Evolutionary conservation across 2,113 vertebrate species (phyloP), one percentile per base, ranked within the genome.

Genomic region (Argyrosomus japonicus): DNA sequence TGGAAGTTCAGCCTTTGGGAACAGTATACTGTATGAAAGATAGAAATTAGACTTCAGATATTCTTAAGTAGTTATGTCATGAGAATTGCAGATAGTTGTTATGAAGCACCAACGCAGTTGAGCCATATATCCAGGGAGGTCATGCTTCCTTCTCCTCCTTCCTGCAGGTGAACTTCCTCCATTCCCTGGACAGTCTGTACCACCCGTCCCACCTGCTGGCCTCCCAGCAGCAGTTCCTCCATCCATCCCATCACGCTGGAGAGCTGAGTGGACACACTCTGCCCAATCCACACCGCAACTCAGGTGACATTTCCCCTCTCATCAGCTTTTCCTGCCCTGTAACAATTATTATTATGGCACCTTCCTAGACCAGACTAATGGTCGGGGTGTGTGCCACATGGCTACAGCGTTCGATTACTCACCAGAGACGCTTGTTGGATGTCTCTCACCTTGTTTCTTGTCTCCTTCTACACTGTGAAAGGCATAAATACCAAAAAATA

Each of bases 141-240:
- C 36, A 70, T 17, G 25, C 40, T 51, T 62, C 27, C 32, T 29
- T 75, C 32, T 29, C 67, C 19, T 62, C 17, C 50, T 17, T 15
- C 29, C 43, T 45, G 45, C 87, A 99, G 98, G 96, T 99, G 69
- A 99, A 97, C 7, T 97, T 99, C 80, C 94, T 99, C 83, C 98
- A 99, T 87, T 97, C 96, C 75, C 89, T 97, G 93, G 97, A 98
- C 87, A 95, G 86, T 45, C 95, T 94, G 50, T 96, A 95, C 88
- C 97, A 99, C 82, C 98, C 98, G 7, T 99, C 97, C 81, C 97
- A 99, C 27, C 95, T 99, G 21, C 95, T 98, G 89, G 97, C 96
- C 72, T 97, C 97, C 47, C 97, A 99, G 94, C 98, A 99, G 94
- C 97, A 99, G 94, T 99, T 99, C 64, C 93, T 99, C 79, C 97